Base-by-base conservation (phyloP, 2,113 vertebrate genomes). In the Sinocyclocheilus anshuiensis region DNA sequence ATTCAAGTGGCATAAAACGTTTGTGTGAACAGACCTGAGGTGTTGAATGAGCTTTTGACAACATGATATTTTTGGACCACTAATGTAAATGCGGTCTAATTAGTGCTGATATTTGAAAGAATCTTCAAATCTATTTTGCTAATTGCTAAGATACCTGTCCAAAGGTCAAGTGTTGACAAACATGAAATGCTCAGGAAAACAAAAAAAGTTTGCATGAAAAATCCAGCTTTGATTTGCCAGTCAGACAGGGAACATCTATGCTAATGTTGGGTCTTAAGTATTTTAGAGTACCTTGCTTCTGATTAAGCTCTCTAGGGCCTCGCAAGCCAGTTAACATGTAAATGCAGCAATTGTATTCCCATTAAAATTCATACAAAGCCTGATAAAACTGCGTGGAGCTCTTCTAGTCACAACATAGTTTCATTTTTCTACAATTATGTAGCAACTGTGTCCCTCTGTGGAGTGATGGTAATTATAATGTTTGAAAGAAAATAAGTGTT, bases 101-200 rank as follows among this genome's bases (percentile, higher is more conserved):
- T 87, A 90, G 74, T 77, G 13, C 67, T 57, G 55, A 87, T 87
- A 84, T 89, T 81, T 84, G 8, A 80, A 36, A 39, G 20, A 63
- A 53, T 86, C 59, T 81, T 78, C 59, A 86, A 84, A 88, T 89
- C 83, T 72, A 24, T 67, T 86, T 48, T 61, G 63, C 24, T 87
- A 90, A 91, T 88, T 86, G 81, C 81, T 82, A 53, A 65, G 67
- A 84, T 86, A 67, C 85, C 79, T 84, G 59, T 84, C 65, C 55
- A 90, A 90, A 91, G 87, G 90, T 91, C 89, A 92, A 90, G 87
- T 89, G 82, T 83, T 87, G 83, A 90, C 83, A 89, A 90, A 83
- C 74, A 87, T 72, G 71, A 61, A 63, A 76, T 33, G 57, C 55
- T 77, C 24, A 55, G 24, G 0, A 29, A 76, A 45, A 48, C 33